Evolutionary conservation across 2,888 invertebrate genomes (phyloP), one percentile per base, ranked within the genome.

Genomic region (Flexamia atlantica): DNA sequence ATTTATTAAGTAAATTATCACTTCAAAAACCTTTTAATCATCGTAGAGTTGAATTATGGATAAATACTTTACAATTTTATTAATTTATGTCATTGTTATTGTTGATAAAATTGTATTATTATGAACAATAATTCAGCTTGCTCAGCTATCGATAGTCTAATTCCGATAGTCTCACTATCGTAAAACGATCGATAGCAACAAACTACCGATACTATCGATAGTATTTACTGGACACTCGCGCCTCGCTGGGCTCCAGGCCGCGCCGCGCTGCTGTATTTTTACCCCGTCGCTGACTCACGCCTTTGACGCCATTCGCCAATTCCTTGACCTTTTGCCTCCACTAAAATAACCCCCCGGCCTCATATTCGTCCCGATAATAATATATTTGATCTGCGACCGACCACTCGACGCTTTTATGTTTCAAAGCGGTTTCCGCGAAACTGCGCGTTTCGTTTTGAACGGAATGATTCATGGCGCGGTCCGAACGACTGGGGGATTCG

Each of bases 241-340:
- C 14, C 20, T 23, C 53, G 23, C 3, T 2, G 53, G 53, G 53
- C 53, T 53, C 53, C 53, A 50, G 50, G 12, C 4, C 50, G 9
- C 50, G 14, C 4, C 4, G 5, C 23, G 53, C 23, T 1, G 53
- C 53, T 53, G 53, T 53, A 53, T 53, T 53, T 53, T 53, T 53
- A 53, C 53, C 53, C 53, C 23, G 20, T 23, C 53, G 53, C 53
- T 53, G 53, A 53, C 20, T 53, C 53, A 53, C 10, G 53, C 14
- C 46, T 46, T n/a, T 17, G 46, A 14, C 53, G 53, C 53, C 53
- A 53, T 53, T 53, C 53, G 53, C 53, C 53, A 53, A 53, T 53
- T 53, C 53, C 53, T 53, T 53, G 53, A 53, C 53, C 53, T 53
- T 53, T 53, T 53, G 53, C 53, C 53, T 53, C 23, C 23, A 23